Percentiles rank a stretch among this genome's conserved stretches.
Evolutionary conservation across 2,113 vertebrate species (phyloP).

Genomic region (Actenoides lindsayi): DNA sequence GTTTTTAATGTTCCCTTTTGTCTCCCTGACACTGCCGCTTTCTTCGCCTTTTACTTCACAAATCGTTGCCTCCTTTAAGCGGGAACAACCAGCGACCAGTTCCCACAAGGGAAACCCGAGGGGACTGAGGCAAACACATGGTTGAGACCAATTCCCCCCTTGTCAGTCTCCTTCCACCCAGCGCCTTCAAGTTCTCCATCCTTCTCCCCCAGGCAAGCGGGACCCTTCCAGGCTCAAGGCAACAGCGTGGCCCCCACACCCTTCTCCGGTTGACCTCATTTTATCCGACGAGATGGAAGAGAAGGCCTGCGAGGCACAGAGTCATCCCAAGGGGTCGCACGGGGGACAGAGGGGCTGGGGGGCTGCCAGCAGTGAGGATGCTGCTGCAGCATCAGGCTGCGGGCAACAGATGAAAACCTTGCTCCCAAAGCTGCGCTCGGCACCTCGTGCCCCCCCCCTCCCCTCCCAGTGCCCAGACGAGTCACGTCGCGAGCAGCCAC

Average conservation of each 20-base stretch:
- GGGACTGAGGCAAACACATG: background rate
- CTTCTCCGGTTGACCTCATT: background rate
- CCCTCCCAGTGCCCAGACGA: background rate
- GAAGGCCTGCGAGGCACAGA: background rate
- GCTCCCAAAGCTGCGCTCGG: accelerated
- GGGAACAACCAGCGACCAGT: background rate
- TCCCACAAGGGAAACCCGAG: background rate
- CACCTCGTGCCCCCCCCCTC: background rate
- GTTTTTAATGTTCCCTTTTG: conserved; percentile 58
- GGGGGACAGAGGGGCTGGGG: no score
- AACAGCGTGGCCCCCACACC: background rate
- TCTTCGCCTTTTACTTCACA: background rate
- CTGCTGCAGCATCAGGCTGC: background rate
- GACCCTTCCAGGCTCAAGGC: background rate
- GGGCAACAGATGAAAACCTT: background rate
- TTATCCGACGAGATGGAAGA: background rate
- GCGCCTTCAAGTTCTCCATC: background rate
- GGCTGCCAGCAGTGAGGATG: background rate
- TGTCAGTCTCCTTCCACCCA: background rate
- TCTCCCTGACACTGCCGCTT: background rate
- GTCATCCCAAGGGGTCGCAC: background rate
- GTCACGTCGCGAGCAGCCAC: background rate
- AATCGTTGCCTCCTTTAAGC: background rate
- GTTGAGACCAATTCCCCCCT: background rate
- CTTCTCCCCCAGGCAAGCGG: background rate